Conservation (phyloP, 2,113 vertebrate genomes). For the Mugil cephalus region DNA sequence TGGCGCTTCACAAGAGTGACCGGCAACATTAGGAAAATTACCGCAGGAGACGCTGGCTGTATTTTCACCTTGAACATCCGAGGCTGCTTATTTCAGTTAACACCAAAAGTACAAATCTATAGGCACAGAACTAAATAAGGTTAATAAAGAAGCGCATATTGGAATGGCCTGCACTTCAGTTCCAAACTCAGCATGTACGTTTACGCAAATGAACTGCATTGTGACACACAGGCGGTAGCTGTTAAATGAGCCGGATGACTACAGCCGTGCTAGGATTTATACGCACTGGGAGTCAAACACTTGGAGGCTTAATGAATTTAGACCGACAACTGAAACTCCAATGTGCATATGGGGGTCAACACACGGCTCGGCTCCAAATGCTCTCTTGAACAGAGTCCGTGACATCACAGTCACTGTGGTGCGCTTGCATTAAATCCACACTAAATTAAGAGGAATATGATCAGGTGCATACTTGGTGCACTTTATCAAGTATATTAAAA, state of each 20-base stretch:
- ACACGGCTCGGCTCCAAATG: too few species aligned
- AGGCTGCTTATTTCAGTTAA: too few species aligned
- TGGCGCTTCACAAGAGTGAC: too few species aligned
- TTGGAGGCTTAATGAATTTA: neutral
- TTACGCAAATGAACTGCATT: neutral
- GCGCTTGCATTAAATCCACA: neutral
- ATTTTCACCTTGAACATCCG: too few species aligned
- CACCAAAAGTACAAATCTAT: too few species aligned
- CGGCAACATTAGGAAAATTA: neutral
- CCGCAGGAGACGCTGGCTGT: neutral
- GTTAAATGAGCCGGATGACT: neutral
- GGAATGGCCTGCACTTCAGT: neutral
- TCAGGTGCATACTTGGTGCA: neutral
- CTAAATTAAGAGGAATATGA: too few species aligned
- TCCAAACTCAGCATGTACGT: neutral
- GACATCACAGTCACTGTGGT: neutral
- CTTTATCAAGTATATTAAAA: neutral
- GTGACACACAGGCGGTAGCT: neutral
- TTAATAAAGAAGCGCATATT: slow-evolving; percentile 17
- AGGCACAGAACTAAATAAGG: neutral
- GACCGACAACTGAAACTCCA: neutral
- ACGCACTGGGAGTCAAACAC: neutral
- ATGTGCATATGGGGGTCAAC: too few species aligned
- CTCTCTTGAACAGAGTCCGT: neutral
- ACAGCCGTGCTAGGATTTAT: neutral